A percentile compares a stretch with the other conserved stretches of the same genome.
These are phyloP conservation scores for Nothoprocta perdicaria DNA, from an alignment of 2,113 vertebrate species.

Conservation along the genomic window DNA sequence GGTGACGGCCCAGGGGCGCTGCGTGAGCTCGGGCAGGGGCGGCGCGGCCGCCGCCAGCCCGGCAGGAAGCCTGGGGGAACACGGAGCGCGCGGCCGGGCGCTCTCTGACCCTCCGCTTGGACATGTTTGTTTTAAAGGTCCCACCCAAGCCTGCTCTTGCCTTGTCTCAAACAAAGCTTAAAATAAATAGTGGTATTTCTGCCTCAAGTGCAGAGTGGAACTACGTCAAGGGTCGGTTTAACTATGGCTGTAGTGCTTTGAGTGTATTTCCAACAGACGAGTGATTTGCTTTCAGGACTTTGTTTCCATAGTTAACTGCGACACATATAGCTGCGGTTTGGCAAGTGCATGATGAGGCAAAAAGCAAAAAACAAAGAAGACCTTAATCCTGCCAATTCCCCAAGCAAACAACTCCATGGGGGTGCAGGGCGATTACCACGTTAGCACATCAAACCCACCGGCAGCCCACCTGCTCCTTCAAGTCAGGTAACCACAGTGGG, in stretches of 20 bases:
- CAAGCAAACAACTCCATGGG: background rate
- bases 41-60: no score
- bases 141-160: background rate
- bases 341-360: fast-evolving
- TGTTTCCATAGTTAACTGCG: background rate
- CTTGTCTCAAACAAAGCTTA: background rate
- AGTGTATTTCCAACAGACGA: background rate
- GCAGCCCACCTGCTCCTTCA: background rate
- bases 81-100: background rate
- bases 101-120: background rate
- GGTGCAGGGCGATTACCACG: fast-evolving
- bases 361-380: background rate
- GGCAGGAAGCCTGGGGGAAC: no score
- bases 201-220: background rate
- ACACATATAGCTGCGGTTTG: constrained; percentile 1
- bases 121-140: background rate
- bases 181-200: constrained; percentile 10
- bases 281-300: background rate
- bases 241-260: background rate
- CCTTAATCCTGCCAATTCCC: background rate
- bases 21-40: no score
- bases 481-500: fast-evolving
- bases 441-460: background rate
- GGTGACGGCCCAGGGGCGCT: no score
- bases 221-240: background rate